These are phyloP conservation scores for Yoshiicerus persimilis DNA, from an alignment of 1,140 invertebrate genomes.

Conservation along the genomic window DNA sequence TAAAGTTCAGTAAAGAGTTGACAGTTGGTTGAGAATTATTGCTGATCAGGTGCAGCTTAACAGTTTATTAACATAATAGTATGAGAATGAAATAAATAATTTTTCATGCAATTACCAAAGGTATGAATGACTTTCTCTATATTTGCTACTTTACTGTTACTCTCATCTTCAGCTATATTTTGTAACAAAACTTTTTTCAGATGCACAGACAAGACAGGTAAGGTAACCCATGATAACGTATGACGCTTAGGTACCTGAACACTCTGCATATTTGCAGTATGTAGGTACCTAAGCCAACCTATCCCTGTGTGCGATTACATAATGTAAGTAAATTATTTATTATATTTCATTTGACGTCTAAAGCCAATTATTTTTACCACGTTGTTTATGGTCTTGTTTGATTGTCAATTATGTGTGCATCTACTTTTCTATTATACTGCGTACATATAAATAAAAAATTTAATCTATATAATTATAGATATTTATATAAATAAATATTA, in stretches of 20 bases:
- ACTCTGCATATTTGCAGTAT: neutral
- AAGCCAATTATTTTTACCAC: neutral
- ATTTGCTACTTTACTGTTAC: neutral
- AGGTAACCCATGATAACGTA: too few relatives aligned
- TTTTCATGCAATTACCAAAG: neutral
- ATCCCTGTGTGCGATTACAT: neutral
- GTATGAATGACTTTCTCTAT: neutral
- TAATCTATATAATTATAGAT: neutral
- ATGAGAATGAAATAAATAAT: neutral
- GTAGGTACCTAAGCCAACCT: neutral
- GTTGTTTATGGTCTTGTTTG: neutral
- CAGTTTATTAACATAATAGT: neutral
- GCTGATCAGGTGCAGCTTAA: neutral
- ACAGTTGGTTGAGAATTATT: neutral
- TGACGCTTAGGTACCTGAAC: neutral
- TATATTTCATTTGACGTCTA: neutral
- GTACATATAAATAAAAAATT: neutral
- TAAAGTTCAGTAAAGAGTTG: neutral
- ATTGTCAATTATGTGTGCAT: neutral
- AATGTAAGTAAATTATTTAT: neutral
- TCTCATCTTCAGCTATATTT: neutral
- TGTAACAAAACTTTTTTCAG: too few relatives aligned
- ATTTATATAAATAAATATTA: neutral
- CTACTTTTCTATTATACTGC: neutral
- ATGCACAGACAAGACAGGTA: too few relatives aligned